Base-by-base conservation (phyloP, 2,797 vertebrate genomes). In the Gadopsis marmoratus region DNA sequence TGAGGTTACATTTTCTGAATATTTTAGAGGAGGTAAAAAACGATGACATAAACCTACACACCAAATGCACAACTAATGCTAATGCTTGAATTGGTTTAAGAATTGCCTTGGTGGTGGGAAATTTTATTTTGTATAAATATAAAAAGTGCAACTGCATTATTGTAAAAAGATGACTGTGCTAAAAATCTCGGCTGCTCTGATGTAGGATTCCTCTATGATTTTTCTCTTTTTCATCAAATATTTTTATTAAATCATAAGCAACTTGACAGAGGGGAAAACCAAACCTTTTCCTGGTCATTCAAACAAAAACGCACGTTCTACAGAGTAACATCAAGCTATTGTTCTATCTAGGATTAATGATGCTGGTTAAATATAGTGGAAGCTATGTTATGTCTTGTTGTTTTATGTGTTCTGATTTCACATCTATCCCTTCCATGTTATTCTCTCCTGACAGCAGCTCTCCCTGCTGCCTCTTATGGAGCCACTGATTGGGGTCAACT, bases 401-500 rank as follows among this genome's bases (percentile, higher is more conserved):
- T 58, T 64, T 45, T 23, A 17, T 17, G 3, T 78, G 9, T 51
- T 58, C 14, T 64, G 19, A 67, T 79, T 50, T 67, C 1, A 29
- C 2, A 72, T 11, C 19, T 39, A 62, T 63, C 19, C 14, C 1
- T 56, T 55, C 11, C 23, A 37, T 69, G 55, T 81, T 78, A 82
- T 59, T 64, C 35, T 81, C 53, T 84, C 70, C 51, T 60, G 71
- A 86, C 92, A 98, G 97, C 98, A 99, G 85, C 96, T 99, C 82
- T 98, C 98, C 89, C 95, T 99, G 86, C 95, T 99, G 88, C 98
- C 98, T 86, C 94, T 99, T 89, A 97, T 99, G 97, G 98, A 99
- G 94, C 98, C 98, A 33, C 94, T 98, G 86, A 98, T 99, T 87
- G 96, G 97, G 77, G 96, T 99, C 92, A 99, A 97, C 95, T 99